Evolutionary conservation across 2,888 invertebrate genomes (phyloP), one percentile per base, ranked within the genome.

Genomic region (Volucella zonaria): DNA sequence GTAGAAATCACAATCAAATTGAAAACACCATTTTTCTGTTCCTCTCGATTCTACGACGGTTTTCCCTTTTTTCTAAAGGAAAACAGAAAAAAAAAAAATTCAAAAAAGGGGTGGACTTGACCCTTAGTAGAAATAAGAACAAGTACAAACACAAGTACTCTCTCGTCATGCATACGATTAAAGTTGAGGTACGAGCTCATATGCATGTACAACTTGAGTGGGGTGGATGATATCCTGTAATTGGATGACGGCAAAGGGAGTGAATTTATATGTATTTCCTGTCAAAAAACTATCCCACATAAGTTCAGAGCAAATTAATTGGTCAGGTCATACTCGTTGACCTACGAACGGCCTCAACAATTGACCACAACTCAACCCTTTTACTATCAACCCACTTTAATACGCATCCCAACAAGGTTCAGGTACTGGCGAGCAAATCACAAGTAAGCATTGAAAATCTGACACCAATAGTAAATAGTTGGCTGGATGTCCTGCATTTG

Each of bases 281-380:
- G 43, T 12, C 18, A 3, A n/a, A 56, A 73, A 83, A 83, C 83
- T 83, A 83, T 83, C 83, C 83, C 83, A 61, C 75, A 83, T 75
- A 31, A 31, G 31, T 79, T 79, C 75, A 51, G 47, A 49, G 31
- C 61, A 62, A 67, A 73, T 77, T 82, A 83, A 83, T 83, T 83
- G 75, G 75, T 51, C 75, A 58, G 83, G 83, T 83, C 83, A 75
- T 67, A 49, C 75, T 83, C 75, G 66, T 79, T 83, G 83, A 83
- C 83, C 83, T 71, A 52, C 66, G 49, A 31, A 31, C 31, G 31
- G 42, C 45, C 59, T 47, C 47, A 45, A 56, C 40, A 47, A 56
- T 70, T 77, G 54, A 73, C 82, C 82, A 45, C 66, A 82, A 62
- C 9, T 31, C 54, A 66, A 77, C 66, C 77, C 77, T 73, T 43